These are phyloP conservation scores for Lottia scabra DNA, from an alignment of 2,888 invertebrate species.

Conservation along the genomic window DNA sequence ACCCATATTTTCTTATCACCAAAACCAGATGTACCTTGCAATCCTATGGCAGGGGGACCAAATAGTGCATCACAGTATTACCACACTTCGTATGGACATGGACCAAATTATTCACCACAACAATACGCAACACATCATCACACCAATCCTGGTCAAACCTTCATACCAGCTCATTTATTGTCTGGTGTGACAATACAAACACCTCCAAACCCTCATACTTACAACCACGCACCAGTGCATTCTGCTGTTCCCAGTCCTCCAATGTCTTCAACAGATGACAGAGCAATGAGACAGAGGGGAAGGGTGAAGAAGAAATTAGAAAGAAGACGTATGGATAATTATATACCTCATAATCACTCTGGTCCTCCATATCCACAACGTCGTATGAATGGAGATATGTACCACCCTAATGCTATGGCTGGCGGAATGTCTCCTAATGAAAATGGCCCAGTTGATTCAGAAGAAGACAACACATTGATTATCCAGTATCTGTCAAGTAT, in stretches of 20 bases:
- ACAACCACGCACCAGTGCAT: conserved; percentile 43
- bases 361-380: too few relatives aligned
- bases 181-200: conserved; percentile 72
- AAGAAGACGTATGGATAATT: conserved; percentile 23
- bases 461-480: conserved; percentile 57
- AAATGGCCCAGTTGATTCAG: conserved; percentile 47
- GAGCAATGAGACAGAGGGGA: conserved; percentile 45
- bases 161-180: conserved; percentile 72
- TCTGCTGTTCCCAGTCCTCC: conserved; percentile 51
- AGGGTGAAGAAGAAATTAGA: conserved; percentile 49
- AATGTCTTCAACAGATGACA: conserved; percentile 54
- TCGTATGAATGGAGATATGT: conserved; percentile 40
- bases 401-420: conserved; percentile 19
- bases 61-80: conserved; percentile 73
- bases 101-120: conserved; percentile 57
- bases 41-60: conserved; percentile 63
- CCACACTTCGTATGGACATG: conserved; percentile 75
- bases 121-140: conserved; percentile 49
- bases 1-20: conserved; percentile 91
- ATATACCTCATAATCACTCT: conserved; percentile 2
- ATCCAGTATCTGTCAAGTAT: conserved; percentile 58
- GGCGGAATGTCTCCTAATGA: conserved; percentile 23
- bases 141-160: conserved; percentile 47
- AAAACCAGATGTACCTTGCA: conserved; percentile 61
- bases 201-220: conserved; percentile 44